Conservation (phyloP, 2,888 invertebrate genomes). For the Polietes domitor region DNA sequence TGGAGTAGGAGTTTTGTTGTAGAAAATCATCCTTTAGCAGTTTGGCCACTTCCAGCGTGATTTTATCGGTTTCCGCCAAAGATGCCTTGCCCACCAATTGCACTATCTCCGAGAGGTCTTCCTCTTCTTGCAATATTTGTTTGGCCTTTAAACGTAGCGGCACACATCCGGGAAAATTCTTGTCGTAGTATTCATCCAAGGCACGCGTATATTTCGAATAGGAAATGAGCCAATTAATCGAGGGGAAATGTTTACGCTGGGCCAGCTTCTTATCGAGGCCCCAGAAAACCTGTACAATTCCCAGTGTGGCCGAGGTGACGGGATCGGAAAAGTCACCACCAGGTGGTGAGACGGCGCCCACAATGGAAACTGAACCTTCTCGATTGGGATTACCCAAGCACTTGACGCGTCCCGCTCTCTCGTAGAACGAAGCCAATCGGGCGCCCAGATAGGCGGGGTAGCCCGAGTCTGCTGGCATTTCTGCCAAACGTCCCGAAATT, state of each 20-base stretch:
- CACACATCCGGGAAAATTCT: constrained; percentile 97
- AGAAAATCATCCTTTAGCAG: constrained; percentile 99
- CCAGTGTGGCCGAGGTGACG: constrained; percentile 98
- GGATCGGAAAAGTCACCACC: constrained; percentile 99
- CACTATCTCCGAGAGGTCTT: constrained; percentile 99
- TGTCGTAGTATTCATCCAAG: constrained; percentile 99
- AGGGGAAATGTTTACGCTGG: constrained; percentile 99
- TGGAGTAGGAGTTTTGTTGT: constrained; percentile 98
- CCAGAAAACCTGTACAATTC: constrained; percentile 99
- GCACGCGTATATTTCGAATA: constrained; percentile 99
- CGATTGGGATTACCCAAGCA: constrained; percentile 98
- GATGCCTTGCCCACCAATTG: constrained; percentile 99
- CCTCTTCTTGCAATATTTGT: constrained; percentile 98
- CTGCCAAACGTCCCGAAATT: constrained; percentile 96
- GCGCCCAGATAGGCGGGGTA: constrained; percentile 99
- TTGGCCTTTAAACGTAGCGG: constrained; percentile 95
- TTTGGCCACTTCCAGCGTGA: constrained; percentile 98
- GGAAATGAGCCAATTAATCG: constrained; percentile 99
- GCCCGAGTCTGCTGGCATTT: constrained; percentile 99
- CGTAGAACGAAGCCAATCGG: constrained; percentile 98
- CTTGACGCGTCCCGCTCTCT: constrained; percentile 98
- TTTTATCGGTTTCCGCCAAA: constrained; percentile 98
- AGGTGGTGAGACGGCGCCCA: constrained; percentile 99
- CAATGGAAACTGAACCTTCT: constrained; percentile 99
- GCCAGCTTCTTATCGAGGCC: constrained; percentile 99